These are phyloP conservation scores for Pelobates fuscus DNA, from an alignment of 2,113 vertebrate species.

Conservation along the genomic window DNA sequence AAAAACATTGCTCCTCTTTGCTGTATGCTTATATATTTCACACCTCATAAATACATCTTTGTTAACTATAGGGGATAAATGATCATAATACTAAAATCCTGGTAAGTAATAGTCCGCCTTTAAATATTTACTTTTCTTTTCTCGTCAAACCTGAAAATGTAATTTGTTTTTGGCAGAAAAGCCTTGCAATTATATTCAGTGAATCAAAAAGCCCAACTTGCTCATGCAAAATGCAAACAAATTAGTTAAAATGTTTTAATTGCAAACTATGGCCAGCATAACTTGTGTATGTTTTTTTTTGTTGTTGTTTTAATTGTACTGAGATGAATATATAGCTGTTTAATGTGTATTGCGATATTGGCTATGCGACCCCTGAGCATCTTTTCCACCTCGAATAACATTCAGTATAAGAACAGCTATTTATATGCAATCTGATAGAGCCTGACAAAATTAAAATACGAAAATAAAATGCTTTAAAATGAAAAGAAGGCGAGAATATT, in stretches of 20 bases:
- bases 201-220: constrained; percentile 83
- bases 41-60: too few relatives aligned
- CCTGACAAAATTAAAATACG: constrained; percentile 23
- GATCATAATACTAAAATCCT: too few relatives aligned
- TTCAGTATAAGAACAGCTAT: constrained; percentile 20
- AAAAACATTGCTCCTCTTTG: too few relatives aligned
- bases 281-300: constrained; percentile 63
- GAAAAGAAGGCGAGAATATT: constrained; percentile 24
- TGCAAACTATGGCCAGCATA: constrained; percentile 79
- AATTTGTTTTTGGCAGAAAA: constrained; percentile 81
- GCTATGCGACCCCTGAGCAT: constrained; percentile 3
- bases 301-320: constrained; percentile 57
- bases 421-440: constrained; percentile 34
- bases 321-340: constrained; percentile 13
- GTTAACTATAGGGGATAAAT: too few relatives aligned
- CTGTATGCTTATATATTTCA: too few relatives aligned
- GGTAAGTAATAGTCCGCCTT: too few relatives aligned
- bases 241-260: constrained; percentile 88
- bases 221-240: constrained; percentile 87
- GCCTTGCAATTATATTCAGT: constrained; percentile 80
- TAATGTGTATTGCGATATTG: neutral
- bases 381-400: constrained; percentile 32
- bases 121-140: constrained; percentile 87
- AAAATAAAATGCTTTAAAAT: constrained; percentile 12
- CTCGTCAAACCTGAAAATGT: constrained; percentile 76